Evolutionary conservation across 2,113 vertebrate genomes (phyloP), one percentile per base, ranked within the genome.

Genomic region (Pelvicachromis taeniatus): DNA sequence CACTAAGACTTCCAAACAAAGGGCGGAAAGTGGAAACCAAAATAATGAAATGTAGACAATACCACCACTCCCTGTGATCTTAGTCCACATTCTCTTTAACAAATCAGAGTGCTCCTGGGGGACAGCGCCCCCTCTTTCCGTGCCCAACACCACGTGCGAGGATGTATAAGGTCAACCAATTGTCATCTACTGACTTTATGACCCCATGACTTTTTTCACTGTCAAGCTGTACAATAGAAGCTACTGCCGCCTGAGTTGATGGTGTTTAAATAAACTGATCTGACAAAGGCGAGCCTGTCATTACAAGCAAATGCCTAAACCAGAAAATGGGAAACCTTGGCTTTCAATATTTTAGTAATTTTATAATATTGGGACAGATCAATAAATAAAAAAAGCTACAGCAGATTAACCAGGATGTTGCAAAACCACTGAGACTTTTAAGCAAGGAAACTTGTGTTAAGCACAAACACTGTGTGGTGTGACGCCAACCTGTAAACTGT

Each of bases 401-500:
- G 45, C 19, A 65, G 63, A 16, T 56, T 16, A 73, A 73, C 68
- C 68, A 19, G 42, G 6, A 73, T 29, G 42, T 11, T 48, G 23
- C 40, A 73, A 73, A 73, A 73, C 38, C 45, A 50, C 16, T 73
- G 42, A 73, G 29, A 29, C 23, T 16, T 19, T 29, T 4, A 50
- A 73, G 31, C 65, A 73, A 50, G 42, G 16, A 12, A 73, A 19
- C 42, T 40, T 55, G 35, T 45, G 9, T 11, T 1, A 68, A 21
- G 21, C 16, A 13, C 21, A n/a, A 21, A 10, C 21, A 31, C 78
- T 9, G 50, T 58, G 4, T 52, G 12, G 13, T 54, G 65, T 4
- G 14, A 31, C 0, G 8, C 91, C 93, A 93, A 99, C 98, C 98
- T 99, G 98, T 38, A 99, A 94, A 73, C 95, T 99, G 94, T 99